Conservation (phyloP, 2,888 invertebrate genomes). For the Lycaena phlaeas region DNA sequence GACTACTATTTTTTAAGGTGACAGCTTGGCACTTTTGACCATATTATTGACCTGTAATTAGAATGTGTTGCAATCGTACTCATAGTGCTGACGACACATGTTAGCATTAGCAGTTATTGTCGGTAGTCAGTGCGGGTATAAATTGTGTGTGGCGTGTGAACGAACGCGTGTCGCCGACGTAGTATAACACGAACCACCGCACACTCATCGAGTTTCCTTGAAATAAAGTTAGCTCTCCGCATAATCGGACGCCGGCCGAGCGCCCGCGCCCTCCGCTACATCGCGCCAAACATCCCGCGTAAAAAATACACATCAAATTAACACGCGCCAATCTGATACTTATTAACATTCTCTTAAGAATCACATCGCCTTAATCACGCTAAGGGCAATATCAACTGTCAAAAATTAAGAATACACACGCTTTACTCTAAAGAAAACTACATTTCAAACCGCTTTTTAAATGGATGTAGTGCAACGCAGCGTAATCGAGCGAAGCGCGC, state of each 20-base stretch:
- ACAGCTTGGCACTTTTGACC: background rate
- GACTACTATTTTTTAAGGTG: too few relatives aligned
- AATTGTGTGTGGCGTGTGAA: conserved; percentile 7
- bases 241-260: conserved; percentile 37
- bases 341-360: conserved; percentile 40
- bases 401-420: conserved; percentile 70
- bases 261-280: conserved; percentile 42
- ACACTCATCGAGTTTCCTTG: conserved; percentile 52
- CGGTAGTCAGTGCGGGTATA: background rate
- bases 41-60: background rate
- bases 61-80: background rate
- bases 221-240: conserved; percentile 49
- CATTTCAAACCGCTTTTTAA: conserved; percentile 57
- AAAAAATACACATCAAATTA: conserved; percentile 45
- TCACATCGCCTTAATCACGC: conserved; percentile 40
- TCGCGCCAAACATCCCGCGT: conserved; percentile 52
- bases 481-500: conserved; percentile 52
- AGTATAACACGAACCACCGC: conserved; percentile 37
- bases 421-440: conserved; percentile 62
- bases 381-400: conserved; percentile 68
- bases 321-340: conserved; percentile 50
- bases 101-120: background rate
- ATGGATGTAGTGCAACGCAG: conserved; percentile 58
- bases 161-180: conserved; percentile 24
- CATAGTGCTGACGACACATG: conserved; percentile 2